These are phyloP conservation scores for Tenthredo notha DNA, from an alignment of 2,888 invertebrate genomes.

Conservation along the genomic window DNA sequence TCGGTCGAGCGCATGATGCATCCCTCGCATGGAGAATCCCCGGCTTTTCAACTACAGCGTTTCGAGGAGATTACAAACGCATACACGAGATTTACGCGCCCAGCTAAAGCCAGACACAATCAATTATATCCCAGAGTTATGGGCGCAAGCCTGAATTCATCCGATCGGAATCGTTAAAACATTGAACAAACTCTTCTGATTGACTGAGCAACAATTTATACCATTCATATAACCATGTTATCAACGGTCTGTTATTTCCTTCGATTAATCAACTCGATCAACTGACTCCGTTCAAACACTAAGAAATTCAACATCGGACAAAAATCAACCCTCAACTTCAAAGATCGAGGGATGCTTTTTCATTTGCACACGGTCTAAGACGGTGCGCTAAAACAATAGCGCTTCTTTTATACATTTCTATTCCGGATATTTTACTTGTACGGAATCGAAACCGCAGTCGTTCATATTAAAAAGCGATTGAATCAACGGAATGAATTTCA, in stretches of 20 bases:
- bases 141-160: background rate
- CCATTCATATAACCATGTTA: background rate
- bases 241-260: background rate
- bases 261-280: background rate
- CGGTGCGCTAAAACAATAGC: background rate
- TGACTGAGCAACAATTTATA: conserved; percentile 8
- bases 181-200: conserved; percentile 9
- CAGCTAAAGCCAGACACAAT: conserved; percentile 32
- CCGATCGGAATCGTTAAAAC: conserved; percentile 4
- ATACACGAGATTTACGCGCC: conserved; percentile 21
- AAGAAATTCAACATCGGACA: background rate
- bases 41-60: conserved; percentile 4
- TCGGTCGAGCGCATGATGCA: conserved; percentile 32
- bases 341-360: background rate
- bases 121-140: conserved; percentile 39
- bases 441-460: background rate
- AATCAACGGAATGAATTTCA: background rate
- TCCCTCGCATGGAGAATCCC: background rate
- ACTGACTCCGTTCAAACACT: background rate
- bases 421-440: background rate
- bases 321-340: background rate
- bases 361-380: background rate
- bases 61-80: conserved; percentile 46
- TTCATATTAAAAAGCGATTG: background rate
- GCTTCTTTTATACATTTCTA: background rate